Evolutionary conservation across 2,113 vertebrate genomes (phyloP).

Genomic region (Noturus placidus): DNA sequence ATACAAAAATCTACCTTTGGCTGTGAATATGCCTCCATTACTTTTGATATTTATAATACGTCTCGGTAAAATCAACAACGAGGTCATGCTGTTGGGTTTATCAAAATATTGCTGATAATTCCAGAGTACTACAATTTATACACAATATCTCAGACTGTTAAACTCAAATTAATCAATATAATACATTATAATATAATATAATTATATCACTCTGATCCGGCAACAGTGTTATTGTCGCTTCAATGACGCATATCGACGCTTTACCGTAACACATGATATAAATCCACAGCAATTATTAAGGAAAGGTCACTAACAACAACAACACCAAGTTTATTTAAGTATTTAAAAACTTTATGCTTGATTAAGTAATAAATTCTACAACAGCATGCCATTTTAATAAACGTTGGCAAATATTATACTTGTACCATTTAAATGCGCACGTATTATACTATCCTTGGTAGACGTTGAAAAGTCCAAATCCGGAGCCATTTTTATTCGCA

Average conservation of each 20-base stretch:
- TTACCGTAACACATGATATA: not conserved
- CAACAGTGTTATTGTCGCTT: not conserved
- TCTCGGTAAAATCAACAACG: not conserved
- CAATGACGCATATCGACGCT: not conserved
- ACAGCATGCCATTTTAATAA: not conserved
- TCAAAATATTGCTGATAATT: not conserved
- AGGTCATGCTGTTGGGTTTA: not conserved
- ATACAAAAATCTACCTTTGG: conserved; percentile 21
- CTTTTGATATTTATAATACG: not conserved
- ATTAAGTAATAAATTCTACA: not conserved
- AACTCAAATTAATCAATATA: not conserved
- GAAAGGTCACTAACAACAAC: not conserved
- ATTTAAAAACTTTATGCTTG: not conserved
- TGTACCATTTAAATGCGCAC: not conserved
- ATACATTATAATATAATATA: not conserved
- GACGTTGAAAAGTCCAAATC: not conserved
- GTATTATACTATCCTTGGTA: not conserved
- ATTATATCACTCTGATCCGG: not conserved
- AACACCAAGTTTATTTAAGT: not conserved
- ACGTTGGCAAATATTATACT: not conserved
- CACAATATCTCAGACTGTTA: not conserved
- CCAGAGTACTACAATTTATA: not conserved
- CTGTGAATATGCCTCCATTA: conserved; percentile 23
- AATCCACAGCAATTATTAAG: not conserved
- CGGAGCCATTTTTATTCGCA: not conserved